Evolutionary conservation across 2,113 vertebrate species (phyloP), one percentile per base, ranked within the genome.

Genomic region (Apeltes quadracus): DNA sequence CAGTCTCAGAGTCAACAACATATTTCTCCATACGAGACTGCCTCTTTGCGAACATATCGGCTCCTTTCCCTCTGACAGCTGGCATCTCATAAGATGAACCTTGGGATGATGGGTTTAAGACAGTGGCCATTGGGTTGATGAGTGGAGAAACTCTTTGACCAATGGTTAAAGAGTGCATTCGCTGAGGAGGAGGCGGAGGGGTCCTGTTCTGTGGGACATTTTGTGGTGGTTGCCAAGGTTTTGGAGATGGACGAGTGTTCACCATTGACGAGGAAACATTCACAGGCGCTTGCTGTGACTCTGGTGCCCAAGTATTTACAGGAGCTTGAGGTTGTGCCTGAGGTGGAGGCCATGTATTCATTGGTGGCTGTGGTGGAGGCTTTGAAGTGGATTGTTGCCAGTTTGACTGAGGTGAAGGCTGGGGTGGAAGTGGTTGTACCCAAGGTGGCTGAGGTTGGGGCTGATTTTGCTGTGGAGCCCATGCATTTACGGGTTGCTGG

Each of bases 11-110:
- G 89, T 99, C 98, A 22, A 99, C 98, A 71, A 99, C 93, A 2
- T 94, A 99, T 83, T 97, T 98, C 92, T 99, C 97, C 97, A 99
- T 98, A 23, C 98, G 95, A 8, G 97, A 97, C 86, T 96, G 97
- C 92, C 98, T 94, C 84, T 95, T 96, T 29, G 97, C 98, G 62
- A 99, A 99, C 78, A 99, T 93, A 85, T 98, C 96, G 16, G 97
- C 98, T 81, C 98, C 98, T 91, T 95, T 98, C 29, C 97, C 98
- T 29, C 89, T 93, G 88, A 98, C 90, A 5, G 93, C 89, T 3
- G 95, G 96, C 93, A 98, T 96, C 88, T 97, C 96, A 18, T 86
- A 95, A 67, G 95, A 82, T 50, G 95, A 90, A 82, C 95, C 95
- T 25, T 56, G 72, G 4, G 90, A 89, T n/a, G 92, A 73, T 14